Conservation (phyloP, 23 tunicate genomes). For the Aplidium turbinatum region DNA sequence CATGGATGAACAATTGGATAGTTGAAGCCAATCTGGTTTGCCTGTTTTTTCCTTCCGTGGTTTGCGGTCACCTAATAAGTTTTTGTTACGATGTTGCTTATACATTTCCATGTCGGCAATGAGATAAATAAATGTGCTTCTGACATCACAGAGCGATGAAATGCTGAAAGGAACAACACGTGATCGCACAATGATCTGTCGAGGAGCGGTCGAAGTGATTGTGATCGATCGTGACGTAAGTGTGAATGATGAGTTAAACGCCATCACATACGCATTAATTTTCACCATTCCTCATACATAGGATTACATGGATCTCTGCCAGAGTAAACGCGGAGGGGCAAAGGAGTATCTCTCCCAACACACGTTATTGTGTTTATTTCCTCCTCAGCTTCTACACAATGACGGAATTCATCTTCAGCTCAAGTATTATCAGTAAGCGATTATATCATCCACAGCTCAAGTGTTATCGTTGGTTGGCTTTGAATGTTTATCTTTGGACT, state of each 20-base stretch:
- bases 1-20: too few species aligned
- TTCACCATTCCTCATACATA: slow-evolving; percentile 3
- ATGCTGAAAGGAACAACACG: slow-evolving; percentile 33
- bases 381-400: slow-evolving; percentile 23
- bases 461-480: slow-evolving; percentile 5
- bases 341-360: slow-evolving; percentile 60
- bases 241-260: not conserved
- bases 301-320: slow-evolving; percentile 55
- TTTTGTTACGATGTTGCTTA: not conserved
- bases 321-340: slow-evolving; percentile 57
- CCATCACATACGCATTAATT: not conserved
- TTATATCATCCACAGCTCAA: not conserved
- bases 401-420: slow-evolving; percentile 22
- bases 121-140: slow-evolving; percentile 2
- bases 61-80: too few species aligned
- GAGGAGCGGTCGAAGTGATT: slow-evolving; percentile 65
- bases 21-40: too few species aligned
- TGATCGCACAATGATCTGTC: slow-evolving; percentile 38
- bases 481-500: too few species aligned
- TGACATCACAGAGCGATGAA: slow-evolving; percentile 51
- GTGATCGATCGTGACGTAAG: slow-evolving; percentile 70
- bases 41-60: too few species aligned
- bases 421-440: slow-evolving; percentile 58
- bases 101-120: not conserved
- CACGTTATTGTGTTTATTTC: slow-evolving; percentile 39